Conservation (phyloP, 2,113 vertebrate species). For the Urocitellus parryii region DNA sequence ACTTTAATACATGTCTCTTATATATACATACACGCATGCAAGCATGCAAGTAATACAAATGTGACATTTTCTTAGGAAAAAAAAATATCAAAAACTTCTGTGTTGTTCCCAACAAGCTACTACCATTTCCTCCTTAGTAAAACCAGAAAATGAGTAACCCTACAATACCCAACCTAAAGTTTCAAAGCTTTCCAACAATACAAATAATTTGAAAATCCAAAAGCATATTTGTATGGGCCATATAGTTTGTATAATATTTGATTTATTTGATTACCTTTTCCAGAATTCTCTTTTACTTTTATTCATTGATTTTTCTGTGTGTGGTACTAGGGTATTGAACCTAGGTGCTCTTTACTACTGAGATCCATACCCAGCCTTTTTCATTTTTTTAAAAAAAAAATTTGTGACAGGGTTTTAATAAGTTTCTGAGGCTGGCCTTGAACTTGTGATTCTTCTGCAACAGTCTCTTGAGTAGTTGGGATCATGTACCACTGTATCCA, state of each 20-base stretch:
- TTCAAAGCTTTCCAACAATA: not conserved
- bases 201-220: not conserved
- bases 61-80: not conserved
- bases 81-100: not conserved
- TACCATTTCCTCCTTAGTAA: conserved; percentile 2
- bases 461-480: not conserved
- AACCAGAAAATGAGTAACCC: not conserved
- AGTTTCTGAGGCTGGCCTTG: not conserved
- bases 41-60: not conserved
- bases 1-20: not conserved
- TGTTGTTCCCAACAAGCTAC: not conserved
- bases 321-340: not conserved
- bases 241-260: not conserved
- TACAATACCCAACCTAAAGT: not conserved
- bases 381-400: no score
- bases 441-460: not conserved
- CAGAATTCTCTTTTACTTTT: not conserved
- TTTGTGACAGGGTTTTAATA: not conserved
- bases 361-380: not conserved
- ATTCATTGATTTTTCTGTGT: no score
- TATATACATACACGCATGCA: not conserved
- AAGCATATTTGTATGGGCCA: not conserved
- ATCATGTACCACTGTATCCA: not conserved
- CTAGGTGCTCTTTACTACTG: not conserved
- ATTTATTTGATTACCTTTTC: not conserved